Evolutionary conservation across 2,797 vertebrate species (phyloP).

Genomic region (Notolabrus celidotus): DNA sequence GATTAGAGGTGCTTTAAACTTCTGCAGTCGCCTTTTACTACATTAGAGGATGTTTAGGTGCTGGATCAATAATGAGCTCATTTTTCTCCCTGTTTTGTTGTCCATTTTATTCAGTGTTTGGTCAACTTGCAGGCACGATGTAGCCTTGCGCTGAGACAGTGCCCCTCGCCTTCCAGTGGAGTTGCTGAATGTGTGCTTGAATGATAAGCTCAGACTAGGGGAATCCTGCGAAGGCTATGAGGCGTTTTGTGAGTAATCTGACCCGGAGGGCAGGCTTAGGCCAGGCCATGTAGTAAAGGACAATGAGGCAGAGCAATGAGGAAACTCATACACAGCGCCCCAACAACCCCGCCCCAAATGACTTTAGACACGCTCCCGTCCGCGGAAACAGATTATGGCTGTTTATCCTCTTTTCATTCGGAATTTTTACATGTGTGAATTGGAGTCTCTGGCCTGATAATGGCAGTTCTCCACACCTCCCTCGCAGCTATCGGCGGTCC

Average conservation of each 20-base stretch:
- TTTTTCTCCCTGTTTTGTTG: conserved; percentile 25
- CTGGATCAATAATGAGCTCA: conserved; percentile 30
- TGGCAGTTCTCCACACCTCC: conserved; percentile 76
- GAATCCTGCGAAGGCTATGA: conserved; percentile 73
- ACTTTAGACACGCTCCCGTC: conserved; percentile 82
- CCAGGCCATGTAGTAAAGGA: conserved; percentile 76
- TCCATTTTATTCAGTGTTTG: conserved; percentile 20
- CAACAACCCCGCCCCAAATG: conserved; percentile 58
- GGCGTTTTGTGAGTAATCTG: conserved; percentile 81
- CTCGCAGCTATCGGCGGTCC: conserved; percentile 65
- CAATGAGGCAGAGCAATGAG: conserved; percentile 77
- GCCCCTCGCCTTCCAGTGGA: conserved; percentile 50
- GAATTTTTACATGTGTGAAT: conserved; percentile 76
- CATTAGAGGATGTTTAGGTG: conserved; percentile 26
- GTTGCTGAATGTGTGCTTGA: conserved; percentile 75
- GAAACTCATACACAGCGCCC: conserved; percentile 74
- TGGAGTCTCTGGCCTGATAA: conserved; percentile 74
- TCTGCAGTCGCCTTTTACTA: conserved; percentile 6
- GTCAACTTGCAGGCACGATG: conserved; percentile 34
- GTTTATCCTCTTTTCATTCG: conserved; percentile 80
- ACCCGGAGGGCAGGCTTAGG: conserved; percentile 81
- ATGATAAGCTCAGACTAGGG: conserved; percentile 78
- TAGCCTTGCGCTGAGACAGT: conserved; percentile 50
- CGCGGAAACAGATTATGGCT: conserved; percentile 81
- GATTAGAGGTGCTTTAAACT: neutral